phyloP scores from a whole-genome alignment of 2,888 invertebrate species.

The Archaeoteleia sp. region DNA sequence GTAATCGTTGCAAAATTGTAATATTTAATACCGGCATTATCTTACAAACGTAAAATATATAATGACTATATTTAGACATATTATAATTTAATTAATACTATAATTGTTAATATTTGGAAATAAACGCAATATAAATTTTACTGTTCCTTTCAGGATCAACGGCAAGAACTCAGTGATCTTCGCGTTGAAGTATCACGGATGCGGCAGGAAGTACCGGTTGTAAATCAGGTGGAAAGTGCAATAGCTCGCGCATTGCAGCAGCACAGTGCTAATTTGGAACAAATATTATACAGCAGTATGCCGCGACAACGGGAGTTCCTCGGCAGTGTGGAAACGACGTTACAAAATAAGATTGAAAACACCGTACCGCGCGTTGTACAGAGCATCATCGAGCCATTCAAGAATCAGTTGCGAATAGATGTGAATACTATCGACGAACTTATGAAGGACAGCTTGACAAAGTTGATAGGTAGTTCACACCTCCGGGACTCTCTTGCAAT shows the following conservation, averaged over 20 bases:
- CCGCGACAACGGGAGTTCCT: constrained; percentile 66
- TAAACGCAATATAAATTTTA: neutral
- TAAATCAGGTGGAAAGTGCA: constrained; percentile 61
- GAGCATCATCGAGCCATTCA: constrained; percentile 83
- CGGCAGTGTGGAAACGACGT: constrained; percentile 70
- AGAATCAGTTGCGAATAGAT: constrained; percentile 78
- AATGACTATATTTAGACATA: constrained; percentile 58
- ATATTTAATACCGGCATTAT: too few relatives aligned
- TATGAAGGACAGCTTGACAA: constrained; percentile 86
- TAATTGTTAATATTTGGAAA: neutral
- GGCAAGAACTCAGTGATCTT: constrained; percentile 66
- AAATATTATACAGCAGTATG: constrained; percentile 63
- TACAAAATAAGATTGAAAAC: constrained; percentile 75
- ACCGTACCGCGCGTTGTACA: constrained; percentile 79
- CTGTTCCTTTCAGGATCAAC: constrained; percentile 63
- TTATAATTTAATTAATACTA: too few relatives aligned
- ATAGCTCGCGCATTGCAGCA: constrained; percentile 65
- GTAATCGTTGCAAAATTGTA: too few relatives aligned
- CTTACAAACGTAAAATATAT: constrained; percentile 55
- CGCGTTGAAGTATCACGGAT: constrained; percentile 64
- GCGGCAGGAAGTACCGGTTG: constrained; percentile 65
- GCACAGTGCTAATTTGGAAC: constrained; percentile 65
- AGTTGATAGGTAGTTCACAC: constrained; percentile 82
- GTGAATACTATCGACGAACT: constrained; percentile 81
- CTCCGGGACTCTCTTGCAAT: constrained; percentile 85